Conservation (phyloP, 2,113 vertebrate species). For the Epinephelus moara region DNA sequence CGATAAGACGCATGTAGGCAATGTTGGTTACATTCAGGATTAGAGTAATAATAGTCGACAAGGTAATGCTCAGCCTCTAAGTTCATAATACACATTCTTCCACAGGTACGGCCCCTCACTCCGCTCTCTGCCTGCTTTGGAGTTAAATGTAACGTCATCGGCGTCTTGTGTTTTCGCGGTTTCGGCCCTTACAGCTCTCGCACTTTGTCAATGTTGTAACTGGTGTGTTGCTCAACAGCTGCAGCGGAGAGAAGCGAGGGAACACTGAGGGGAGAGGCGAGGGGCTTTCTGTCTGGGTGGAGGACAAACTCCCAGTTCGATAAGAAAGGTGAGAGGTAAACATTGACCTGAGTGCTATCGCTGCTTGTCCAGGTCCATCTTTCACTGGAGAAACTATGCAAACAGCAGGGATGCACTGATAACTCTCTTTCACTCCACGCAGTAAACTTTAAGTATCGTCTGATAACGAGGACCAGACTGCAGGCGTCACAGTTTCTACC, state of each 20-base stretch:
- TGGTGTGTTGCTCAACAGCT: constrained; percentile 52
- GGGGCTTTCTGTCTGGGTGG: constrained; percentile 56
- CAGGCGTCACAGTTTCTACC: constrained; percentile 1
- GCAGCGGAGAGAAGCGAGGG: constrained; percentile 3
- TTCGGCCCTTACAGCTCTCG: constrained; percentile 25
- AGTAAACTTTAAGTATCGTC: constrained; percentile 54
- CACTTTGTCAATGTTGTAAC: constrained; percentile 22
- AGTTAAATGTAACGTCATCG: background rate
- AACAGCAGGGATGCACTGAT: constrained; percentile 70
- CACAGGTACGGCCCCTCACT: background rate
- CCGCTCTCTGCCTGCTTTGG: background rate
- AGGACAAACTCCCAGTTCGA: constrained; percentile 69
- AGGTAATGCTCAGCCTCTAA: constrained; percentile 7
- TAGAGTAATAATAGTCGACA: constrained; percentile 41
- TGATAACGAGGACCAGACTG: constrained; percentile 47
- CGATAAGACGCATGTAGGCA: constrained; percentile 59
- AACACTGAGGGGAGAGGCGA: constrained; percentile 34
- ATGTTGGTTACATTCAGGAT: constrained; percentile 42
- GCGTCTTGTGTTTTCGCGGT: background rate
- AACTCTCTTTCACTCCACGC: constrained; percentile 70
- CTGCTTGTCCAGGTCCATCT: constrained; percentile 73
- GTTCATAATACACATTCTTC: constrained; percentile 42
- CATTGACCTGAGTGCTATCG: constrained; percentile 74
- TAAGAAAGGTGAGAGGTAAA: constrained; percentile 82
- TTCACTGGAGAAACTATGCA: constrained; percentile 72